Percentiles rank a stretch among this genome's conserved stretches.
Conservation (phyloP, 2,113 vertebrate species). For the Bambusicola thoracicus region DNA sequence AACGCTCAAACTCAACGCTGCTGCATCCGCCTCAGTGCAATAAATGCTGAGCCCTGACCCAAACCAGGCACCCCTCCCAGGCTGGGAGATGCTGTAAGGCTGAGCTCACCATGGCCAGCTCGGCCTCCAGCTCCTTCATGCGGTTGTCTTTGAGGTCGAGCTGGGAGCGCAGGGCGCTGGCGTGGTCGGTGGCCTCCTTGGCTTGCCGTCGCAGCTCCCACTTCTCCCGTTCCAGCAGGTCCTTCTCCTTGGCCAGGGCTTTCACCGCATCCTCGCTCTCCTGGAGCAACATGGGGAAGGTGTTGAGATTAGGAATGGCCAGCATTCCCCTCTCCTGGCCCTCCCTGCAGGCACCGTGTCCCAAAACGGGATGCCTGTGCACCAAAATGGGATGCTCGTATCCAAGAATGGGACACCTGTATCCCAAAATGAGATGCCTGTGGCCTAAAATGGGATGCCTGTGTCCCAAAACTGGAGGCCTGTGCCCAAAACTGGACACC, state of each 20-base stretch:
- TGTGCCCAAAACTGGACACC: background rate
- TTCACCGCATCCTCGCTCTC: constrained; percentile 98
- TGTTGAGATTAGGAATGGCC: background rate
- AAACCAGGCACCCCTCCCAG: background rate
- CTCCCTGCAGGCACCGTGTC: background rate
- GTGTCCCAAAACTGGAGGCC: no score
- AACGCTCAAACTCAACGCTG: background rate
- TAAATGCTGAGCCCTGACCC: background rate
- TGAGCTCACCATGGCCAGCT: constrained; percentile 94
- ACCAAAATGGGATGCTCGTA: no score
- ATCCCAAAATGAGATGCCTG: background rate
- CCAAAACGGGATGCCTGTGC: background rate
- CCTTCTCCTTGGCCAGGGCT: constrained; percentile 94
- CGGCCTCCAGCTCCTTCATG: constrained; percentile 98
- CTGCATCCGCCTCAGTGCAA: background rate
- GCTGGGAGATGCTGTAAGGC: background rate
- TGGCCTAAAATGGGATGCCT: background rate
- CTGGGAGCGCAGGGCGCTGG: constrained; percentile 89
- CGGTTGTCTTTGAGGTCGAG: constrained; percentile 98
- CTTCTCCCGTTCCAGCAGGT: constrained; percentile 95
- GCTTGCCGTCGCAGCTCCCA: constrained; percentile 96
- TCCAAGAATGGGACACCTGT: background rate
- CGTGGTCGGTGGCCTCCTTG: constrained; percentile 96
- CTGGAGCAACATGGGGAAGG: constrained; percentile 37
- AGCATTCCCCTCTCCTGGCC: background rate